Evolutionary conservation across 2,888 invertebrate species (phyloP).

Genomic region (Macaria notata): DNA sequence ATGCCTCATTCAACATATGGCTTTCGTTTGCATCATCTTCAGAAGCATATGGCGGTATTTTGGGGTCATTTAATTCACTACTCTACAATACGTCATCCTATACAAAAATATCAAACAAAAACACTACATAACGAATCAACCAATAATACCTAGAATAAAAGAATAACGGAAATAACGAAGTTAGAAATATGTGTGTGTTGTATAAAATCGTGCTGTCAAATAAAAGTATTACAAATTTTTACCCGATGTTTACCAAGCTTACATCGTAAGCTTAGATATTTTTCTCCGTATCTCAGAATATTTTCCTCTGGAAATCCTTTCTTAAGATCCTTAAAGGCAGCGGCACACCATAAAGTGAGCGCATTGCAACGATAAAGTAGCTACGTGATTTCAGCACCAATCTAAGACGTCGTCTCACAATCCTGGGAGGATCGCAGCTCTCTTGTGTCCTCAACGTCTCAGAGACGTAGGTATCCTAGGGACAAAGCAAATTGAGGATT

Average conservation of each 20-base stretch:
- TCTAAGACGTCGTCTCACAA: slow-evolving; percentile 56
- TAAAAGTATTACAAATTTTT: too few species aligned
- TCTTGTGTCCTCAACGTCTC: slow-evolving; percentile 34
- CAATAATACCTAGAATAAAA: too few species aligned
- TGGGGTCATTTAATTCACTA: too few species aligned
- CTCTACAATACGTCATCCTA: too few species aligned
- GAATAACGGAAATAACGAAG: too few species aligned
- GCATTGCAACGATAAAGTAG: slow-evolving; percentile 66
- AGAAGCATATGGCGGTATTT: slow-evolving; percentile 26
- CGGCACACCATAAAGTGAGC: slow-evolving; percentile 52
- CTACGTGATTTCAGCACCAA: slow-evolving; percentile 73
- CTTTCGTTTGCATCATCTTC: slow-evolving; percentile 28
- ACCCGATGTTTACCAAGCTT: too few species aligned
- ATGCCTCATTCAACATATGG: slow-evolving; percentile 30
- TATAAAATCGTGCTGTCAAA: too few species aligned
- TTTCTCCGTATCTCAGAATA: slow-evolving; percentile 2
- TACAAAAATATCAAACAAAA: too few species aligned
- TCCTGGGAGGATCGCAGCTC: slow-evolving; percentile 39
- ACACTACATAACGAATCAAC: too few species aligned
- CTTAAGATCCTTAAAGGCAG: slow-evolving; percentile 25
- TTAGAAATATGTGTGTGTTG: too few species aligned
- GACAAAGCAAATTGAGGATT: not conserved
- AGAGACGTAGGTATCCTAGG: slow-evolving; percentile 3
- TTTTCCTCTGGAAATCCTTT: slow-evolving; percentile 16
- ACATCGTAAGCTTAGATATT: not conserved